Conservation (phyloP, 2,797 vertebrate genomes). For the Vespertilio murinus region DNA sequence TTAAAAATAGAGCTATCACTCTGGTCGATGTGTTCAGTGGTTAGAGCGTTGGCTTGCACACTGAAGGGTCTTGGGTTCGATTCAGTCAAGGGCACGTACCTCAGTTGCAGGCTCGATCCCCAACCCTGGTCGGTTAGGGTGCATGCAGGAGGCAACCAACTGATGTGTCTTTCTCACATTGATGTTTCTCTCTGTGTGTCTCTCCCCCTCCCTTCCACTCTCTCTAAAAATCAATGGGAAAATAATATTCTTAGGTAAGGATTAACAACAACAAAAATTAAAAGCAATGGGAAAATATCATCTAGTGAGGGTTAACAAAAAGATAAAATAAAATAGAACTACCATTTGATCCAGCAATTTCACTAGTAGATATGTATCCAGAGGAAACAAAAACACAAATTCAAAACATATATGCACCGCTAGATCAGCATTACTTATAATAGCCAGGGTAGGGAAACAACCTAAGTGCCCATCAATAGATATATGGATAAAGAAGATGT, state of each 20-base stretch:
- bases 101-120: not conserved
- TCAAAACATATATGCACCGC: not conserved
- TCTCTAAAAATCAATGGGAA: not conserved
- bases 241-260: too few relatives aligned
- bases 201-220: not conserved
- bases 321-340: not conserved
- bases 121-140: not conserved
- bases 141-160: not conserved
- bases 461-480: not conserved
- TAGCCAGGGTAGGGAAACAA: not conserved
- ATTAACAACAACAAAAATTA: not conserved
- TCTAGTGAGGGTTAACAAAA: too few relatives aligned
- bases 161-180: not conserved
- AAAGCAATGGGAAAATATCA: not conserved
- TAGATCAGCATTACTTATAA: not conserved
- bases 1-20: not conserved
- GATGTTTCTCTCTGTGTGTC: not conserved
- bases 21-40: not conserved
- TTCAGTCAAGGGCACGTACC: not conserved
- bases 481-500: not conserved
- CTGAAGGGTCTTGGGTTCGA: not conserved
- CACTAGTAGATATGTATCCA: not conserved
- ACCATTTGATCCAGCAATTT: not conserved
- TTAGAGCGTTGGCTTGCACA: not conserved
- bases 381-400: not conserved